Base-by-base conservation (phyloP, 35 echinoderm and acorn worm species). In the Patiria miniata region DNA sequence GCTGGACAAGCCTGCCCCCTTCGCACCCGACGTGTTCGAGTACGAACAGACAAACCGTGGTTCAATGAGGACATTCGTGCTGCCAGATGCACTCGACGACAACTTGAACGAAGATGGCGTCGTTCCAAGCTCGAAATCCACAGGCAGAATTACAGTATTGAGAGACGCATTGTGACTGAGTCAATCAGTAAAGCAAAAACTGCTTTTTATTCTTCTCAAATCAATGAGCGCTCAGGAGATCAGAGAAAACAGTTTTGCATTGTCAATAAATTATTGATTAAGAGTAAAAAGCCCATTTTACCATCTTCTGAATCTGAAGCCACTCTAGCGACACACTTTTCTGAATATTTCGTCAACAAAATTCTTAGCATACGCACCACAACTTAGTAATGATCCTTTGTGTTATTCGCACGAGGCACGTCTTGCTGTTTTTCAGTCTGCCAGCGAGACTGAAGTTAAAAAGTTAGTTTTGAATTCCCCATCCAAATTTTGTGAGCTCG, bases 1-100 rank as follows among this genome's bases (percentile, higher is more conserved):
- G 6, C 61, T 90, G 3, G 38, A 90, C 80, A 69, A 34, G 23
- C 82, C 84, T 78, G 81, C 61, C 89, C 89, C 12, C 36, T 77
- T 5, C 19, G 76, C 28, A 80, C 51, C 7, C 57, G 81, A 26
- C 32, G 51, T 56, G 52, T 91, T 80, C 47, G 12, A 59, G 32
- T 42, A 15, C 44, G n/a, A n/a, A n/a, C n/a, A n/a, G n/a, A n/a
- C n/a, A n/a, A n/a, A n/a, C n/a, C n/a, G n/a, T n/a, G n/a, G n/a
- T n/a, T n/a, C n/a, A n/a, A n/a, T n/a, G n/a, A n/a, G n/a, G n/a
- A n/a, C n/a, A n/a, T n/a, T n/a, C n/a, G n/a, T n/a, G n/a, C n/a
- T n/a, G n/a, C n/a, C n/a, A n/a, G n/a, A n/a, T n/a, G n/a, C n/a
- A n/a, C n/a, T n/a, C n/a, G n/a, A n/a, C n/a, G n/a, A n/a, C n/a